Evolutionary conservation across 2,113 vertebrate species (phyloP).

Genomic region (Aythya baeri): DNA sequence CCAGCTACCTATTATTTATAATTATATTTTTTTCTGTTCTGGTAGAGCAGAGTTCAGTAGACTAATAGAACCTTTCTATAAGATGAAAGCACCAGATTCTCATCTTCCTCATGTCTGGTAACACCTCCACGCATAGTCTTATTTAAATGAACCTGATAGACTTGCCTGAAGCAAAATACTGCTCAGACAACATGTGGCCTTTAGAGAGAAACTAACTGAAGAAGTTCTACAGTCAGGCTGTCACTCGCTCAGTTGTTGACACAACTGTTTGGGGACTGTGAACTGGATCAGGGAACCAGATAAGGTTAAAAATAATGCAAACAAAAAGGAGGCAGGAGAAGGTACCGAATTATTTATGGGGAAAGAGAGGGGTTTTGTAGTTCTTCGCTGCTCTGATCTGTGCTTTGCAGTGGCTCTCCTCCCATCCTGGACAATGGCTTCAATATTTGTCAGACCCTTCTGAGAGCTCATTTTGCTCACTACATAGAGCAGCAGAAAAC

Average conservation of each 20-base stretch:
- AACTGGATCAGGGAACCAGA: conserved; percentile 25
- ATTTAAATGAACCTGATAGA: background rate
- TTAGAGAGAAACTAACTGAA: background rate
- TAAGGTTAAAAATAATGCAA: conserved; percentile 51
- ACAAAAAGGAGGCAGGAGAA: background rate
- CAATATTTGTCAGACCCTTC: background rate
- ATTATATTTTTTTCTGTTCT: background rate
- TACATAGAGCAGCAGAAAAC: background rate
- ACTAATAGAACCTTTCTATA: background rate
- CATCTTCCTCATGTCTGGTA: background rate
- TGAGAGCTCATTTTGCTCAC: background rate
- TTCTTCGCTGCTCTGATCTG: background rate
- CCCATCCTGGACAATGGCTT: background rate
- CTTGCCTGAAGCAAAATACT: background rate
- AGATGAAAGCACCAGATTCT: background rate
- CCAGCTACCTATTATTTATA: background rate
- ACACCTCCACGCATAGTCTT: background rate
- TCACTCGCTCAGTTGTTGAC: conserved; percentile 41
- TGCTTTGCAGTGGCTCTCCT: background rate
- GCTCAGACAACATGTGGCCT: background rate
- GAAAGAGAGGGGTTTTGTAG: background rate
- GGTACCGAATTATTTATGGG: background rate
- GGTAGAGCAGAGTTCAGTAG: background rate
- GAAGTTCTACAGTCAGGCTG: conserved; percentile 22
- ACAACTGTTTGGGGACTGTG: conserved; percentile 21